Evolutionary conservation across 2,797 vertebrate species (phyloP), one percentile per base, ranked within the genome.

Genomic region (Enoplosus armatus): DNA sequence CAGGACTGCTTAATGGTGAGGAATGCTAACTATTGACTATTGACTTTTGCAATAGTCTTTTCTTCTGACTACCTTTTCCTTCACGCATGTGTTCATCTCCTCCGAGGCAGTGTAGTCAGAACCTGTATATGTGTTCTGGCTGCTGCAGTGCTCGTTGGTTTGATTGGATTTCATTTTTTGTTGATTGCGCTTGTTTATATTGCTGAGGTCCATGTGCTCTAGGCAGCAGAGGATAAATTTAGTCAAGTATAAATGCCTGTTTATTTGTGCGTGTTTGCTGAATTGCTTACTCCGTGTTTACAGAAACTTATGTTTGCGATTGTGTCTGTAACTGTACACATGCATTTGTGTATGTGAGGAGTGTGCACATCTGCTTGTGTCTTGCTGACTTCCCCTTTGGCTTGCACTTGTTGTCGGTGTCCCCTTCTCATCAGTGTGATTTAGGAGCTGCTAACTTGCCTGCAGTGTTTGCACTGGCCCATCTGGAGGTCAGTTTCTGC

Each of bases 401-500:
- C 31, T 56, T 11, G 16, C 41, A 14, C 66, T 65, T 18, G 33
- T 43, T 74, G 59, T 48, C 20, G 15, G 54, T 47, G 59, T 70
- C 50, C 39, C 47, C 48, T 39, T 65, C 82, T 85, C 64, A 74
- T 87, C 77, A 61, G 75, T 26, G 48, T 88, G 81, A 87, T 94
- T 87, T 77, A 87, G 63, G 72, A 85, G 86, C 80, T 82, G 86
- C 82, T 83, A 75, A 85, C 61, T 74, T 75, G 58, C 79, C 54
- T 27, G 56, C 27, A 27, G 33, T 67, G 79, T 80, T 75, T 72
- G 24, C 22, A 3, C 56, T 26, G 2, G 56, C 67, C 55, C 84
- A 77, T 85, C 80, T 85, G 78, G 72, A 84, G 79, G 83, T 64
- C 77, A 39, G 27, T 75, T 80, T 80, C 48, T 76, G 62, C 39